A percentile compares a stretch with the other conserved stretches of the same genome.
Evolutionary conservation across 2,113 vertebrate species (phyloP).

Genomic region (Ammodytes dubius): DNA sequence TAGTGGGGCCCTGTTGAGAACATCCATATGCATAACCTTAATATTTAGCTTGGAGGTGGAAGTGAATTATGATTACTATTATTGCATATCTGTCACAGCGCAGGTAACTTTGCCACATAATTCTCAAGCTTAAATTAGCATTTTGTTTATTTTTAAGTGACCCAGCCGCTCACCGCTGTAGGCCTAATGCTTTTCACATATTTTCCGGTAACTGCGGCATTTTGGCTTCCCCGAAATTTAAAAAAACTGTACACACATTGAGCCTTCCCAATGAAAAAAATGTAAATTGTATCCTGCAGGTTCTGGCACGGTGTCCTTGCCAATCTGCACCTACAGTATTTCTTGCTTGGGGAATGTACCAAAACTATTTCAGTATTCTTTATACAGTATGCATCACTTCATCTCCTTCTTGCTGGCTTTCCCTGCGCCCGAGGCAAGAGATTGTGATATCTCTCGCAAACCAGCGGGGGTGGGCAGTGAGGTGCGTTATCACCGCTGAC

Average conservation of each 20-base stretch:
- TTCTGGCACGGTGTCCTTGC: slow-evolving; percentile 26
- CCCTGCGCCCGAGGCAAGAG: slow-evolving; percentile 50
- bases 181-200: neutral
- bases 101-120: neutral
- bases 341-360: slow-evolving; percentile 50
- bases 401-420: slow-evolving; percentile 26
- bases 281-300: slow-evolving; percentile 48
- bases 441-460: slow-evolving; percentile 66
- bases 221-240: slow-evolving; percentile 39
- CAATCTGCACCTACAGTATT: slow-evolving; percentile 41
- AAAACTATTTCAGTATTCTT: slow-evolving; percentile 35
- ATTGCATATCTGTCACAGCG: neutral
- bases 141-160: slow-evolving; percentile 29
- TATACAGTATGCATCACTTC: neutral
- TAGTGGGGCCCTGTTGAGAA: slow-evolving; percentile 21
- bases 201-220: slow-evolving; percentile 20
- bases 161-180: neutral
- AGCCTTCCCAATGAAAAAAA: slow-evolving; percentile 24
- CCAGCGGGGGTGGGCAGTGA: slow-evolving; percentile 48
- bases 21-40: slow-evolving; percentile 31
- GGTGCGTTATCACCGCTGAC: slow-evolving; percentile 66
- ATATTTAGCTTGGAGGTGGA: slow-evolving; percentile 19
- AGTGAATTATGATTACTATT: slow-evolving; percentile 20
- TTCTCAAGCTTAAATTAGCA: slow-evolving; percentile 14
- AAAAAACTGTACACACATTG: slow-evolving; percentile 24